phyloP scores from a whole-genome alignment of 2,888 invertebrate species.

The Hypselothyrea guttata region DNA sequence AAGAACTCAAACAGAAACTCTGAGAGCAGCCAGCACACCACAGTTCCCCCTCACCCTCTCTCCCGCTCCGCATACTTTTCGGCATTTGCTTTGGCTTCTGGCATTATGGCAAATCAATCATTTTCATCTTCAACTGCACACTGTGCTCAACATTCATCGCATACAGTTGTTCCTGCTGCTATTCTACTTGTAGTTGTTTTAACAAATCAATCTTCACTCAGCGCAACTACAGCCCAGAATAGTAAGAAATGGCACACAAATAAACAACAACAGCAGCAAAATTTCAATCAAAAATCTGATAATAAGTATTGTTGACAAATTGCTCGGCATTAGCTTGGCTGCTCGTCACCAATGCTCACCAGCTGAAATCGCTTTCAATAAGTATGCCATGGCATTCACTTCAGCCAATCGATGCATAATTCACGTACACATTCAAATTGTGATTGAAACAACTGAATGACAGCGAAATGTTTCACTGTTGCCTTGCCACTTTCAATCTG shows the following conservation, averaged over 20 bases:
- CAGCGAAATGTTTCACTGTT: slow-evolving; percentile 5
- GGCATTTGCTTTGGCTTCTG: slow-evolving; percentile 16
- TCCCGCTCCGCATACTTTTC: not conserved
- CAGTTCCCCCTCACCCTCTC: not conserved
- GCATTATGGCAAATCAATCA: slow-evolving; percentile 71
- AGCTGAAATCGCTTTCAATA: slow-evolving; percentile 15
- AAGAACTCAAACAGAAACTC: slow-evolving; percentile 62
- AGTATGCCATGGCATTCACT: slow-evolving; percentile 13
- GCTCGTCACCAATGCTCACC: slow-evolving; percentile 25
- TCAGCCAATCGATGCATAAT: slow-evolving; percentile 32
- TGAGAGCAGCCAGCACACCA: slow-evolving; percentile 8
- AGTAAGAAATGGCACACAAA: slow-evolving; percentile 14
- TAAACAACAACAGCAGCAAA: slow-evolving; percentile 23
- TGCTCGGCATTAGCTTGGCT: slow-evolving; percentile 60
- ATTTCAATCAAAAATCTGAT: slow-evolving; percentile 68
- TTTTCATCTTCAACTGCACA: slow-evolving; percentile 63
- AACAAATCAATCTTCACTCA: slow-evolving; percentile 64
- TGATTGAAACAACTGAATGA: slow-evolving; percentile 30
- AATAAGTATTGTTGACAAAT: slow-evolving; percentile 68
- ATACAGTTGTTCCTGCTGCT: slow-evolving; percentile 22
- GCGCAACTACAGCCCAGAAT: slow-evolving; percentile 23
- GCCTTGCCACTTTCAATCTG: not conserved
- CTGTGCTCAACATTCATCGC: slow-evolving; percentile 40
- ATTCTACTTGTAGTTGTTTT: slow-evolving; percentile 24
- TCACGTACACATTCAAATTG: slow-evolving; percentile 24